A percentile compares a stretch with the other conserved stretches of the same genome.
Conservation (phyloP, 2,888 invertebrate species). For the Odontocolon sp. region DNA sequence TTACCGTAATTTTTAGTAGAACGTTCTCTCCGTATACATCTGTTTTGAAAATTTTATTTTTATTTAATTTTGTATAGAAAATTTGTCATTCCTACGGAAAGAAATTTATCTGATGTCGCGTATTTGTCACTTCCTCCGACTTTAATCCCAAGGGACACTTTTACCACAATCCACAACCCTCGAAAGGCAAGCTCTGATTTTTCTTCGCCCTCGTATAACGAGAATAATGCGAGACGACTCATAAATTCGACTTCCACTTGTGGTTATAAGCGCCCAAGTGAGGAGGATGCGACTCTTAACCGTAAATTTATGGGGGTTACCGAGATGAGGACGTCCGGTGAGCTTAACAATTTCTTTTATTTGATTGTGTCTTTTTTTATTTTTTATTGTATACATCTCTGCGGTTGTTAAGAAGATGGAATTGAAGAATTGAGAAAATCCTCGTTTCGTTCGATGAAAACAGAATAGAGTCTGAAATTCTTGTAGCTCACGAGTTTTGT, state of each 20-base stretch:
- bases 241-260: slow-evolving; percentile 28
- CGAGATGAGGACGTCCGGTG: slow-evolving; percentile 9
- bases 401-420: slow-evolving; percentile 2
- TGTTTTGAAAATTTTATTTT: too few species aligned
- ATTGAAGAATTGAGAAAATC: not conserved
- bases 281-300: slow-evolving; percentile 19
- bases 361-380: not conserved
- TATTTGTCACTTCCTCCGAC: slow-evolving; percentile 34
- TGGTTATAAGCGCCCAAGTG: not conserved
- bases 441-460: slow-evolving; percentile 8
- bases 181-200: slow-evolving; percentile 10
- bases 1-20: too few species aligned
- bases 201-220: slow-evolving; percentile 16
- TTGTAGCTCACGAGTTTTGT: not conserved
- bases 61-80: slow-evolving; percentile 3
- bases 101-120: slow-evolving; percentile 30
- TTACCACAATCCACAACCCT: not conserved
- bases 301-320: slow-evolving; percentile 24
- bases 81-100: not conserved
- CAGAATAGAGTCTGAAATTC: not conserved
- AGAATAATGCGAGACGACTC: slow-evolving; percentile 35
- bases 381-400: too few species aligned
- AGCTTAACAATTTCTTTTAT: not conserved
- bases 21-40: too few species aligned
- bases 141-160: slow-evolving; percentile 42